Conservation (phyloP, 2,113 vertebrate genomes). For the Pionites leucogaster region DNA sequence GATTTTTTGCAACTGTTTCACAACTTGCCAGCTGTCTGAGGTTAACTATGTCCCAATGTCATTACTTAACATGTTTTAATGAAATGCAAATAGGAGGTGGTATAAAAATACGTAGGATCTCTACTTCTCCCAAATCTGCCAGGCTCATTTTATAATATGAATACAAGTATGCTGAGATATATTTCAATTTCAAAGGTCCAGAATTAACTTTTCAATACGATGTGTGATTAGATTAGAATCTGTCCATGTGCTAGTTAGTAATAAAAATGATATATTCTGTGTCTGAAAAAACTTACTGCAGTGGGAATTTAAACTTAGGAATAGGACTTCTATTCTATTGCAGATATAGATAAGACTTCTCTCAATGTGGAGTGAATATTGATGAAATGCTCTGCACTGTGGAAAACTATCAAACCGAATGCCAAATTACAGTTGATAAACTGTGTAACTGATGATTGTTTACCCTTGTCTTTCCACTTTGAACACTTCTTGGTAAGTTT, state of each 20-base stretch:
- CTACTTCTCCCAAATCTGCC: neutral
- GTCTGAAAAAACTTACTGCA: constrained; percentile 25
- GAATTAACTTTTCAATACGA: constrained; percentile 2
- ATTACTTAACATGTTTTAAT: constrained; percentile 9
- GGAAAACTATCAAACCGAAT: constrained; percentile 34
- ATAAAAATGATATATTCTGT: constrained; percentile 27
- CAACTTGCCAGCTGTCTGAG: constrained; percentile 16
- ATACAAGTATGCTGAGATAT: neutral
- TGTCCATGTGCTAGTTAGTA: constrained; percentile 20
- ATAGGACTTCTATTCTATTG: neutral
- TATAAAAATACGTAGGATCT: neutral
- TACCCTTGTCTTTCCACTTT: neutral
- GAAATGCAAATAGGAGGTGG: neutral
- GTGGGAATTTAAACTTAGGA: constrained; percentile 23
- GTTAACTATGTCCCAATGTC: neutral
- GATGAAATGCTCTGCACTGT: constrained; percentile 28
- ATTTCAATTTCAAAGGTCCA: constrained; percentile 29
- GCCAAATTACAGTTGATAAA: constrained; percentile 9
- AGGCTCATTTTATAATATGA: neutral
- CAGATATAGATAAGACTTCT: constrained; percentile 39
- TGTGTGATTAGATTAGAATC: constrained; percentile 45
- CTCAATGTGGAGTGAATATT: constrained; percentile 20
- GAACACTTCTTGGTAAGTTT: neutral
- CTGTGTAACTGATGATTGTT: neutral
- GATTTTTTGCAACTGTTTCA: neutral